A percentile compares a stretch with the other conserved stretches of the same genome.
Conservation (phyloP, 1,140 invertebrate species). For the Aphaenogaster floridana region DNA sequence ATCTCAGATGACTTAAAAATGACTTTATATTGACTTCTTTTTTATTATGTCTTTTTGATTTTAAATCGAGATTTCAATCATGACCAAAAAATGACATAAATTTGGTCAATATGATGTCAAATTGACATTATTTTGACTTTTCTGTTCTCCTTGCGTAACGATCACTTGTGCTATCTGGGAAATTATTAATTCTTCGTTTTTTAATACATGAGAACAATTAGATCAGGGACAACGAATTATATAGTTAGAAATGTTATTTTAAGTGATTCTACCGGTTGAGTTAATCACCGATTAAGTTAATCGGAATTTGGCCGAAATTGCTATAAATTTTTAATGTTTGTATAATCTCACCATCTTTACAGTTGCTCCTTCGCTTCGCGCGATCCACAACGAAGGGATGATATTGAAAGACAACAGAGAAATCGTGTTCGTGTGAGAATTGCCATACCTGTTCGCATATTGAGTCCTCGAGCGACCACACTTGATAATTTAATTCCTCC, state of each 20-base stretch:
- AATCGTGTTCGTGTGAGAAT: conserved; percentile 75
- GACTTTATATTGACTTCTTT: no score
- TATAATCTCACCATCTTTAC: conserved; percentile 17
- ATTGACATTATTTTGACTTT: no score
- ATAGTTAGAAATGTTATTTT: not conserved
- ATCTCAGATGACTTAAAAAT: no score
- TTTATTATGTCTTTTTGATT: no score
- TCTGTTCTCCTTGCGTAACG: no score
- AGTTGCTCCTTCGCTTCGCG: conserved; percentile 28
- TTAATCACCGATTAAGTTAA: not conserved
- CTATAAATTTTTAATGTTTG: not conserved
- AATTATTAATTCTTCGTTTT: not conserved
- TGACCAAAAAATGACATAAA: no score
- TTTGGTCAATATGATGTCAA: no score
- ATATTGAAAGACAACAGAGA: conserved; percentile 65
- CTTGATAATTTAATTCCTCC: conserved; percentile 71
- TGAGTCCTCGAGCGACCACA: conserved; percentile 68
- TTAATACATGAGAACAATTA: not conserved
- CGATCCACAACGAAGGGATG: conserved; percentile 56
- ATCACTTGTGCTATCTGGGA: no score
- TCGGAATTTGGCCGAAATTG: not conserved
- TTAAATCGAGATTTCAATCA: no score
- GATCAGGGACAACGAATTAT: not conserved
- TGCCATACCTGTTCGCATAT: conserved; percentile 78
- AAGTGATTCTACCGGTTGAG: not conserved